Conservation (phyloP, 2,888 invertebrate species). For the Heliconius ismenius region DNA sequence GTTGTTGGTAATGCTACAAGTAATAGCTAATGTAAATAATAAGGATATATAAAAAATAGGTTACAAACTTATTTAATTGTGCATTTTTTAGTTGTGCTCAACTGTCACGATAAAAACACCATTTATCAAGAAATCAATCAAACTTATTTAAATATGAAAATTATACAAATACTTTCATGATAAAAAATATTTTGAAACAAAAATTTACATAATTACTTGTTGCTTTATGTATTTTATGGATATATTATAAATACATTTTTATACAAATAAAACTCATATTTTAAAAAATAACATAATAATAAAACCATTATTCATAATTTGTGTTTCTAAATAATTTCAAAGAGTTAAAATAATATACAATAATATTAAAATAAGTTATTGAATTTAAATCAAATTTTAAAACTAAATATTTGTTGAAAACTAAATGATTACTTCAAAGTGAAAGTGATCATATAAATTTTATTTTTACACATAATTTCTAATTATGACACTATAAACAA, state of each 20-base stretch:
- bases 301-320: no score
- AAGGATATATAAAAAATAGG: not conserved
- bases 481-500: no score
- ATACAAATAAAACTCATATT: not conserved
- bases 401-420: not conserved
- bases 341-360: not conserved
- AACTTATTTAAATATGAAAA: no score
- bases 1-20: no score
- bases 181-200: not conserved
- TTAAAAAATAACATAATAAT: not conserved
- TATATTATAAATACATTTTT: conserved; percentile 1
- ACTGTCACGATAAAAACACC: no score
- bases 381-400: no score
- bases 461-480: no score
- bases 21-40: not conserved
- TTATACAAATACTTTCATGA: not conserved
- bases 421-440: not conserved
- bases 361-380: no score
- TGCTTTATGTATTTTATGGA: not conserved
- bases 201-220: not conserved
- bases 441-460: not conserved
- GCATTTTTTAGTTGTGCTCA: no score
- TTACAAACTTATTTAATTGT: not conserved
- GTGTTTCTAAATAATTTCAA: not conserved
- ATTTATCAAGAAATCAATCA: no score